phyloP scores from a whole-genome alignment of 2,888 invertebrate species.

The Drosophila mayaguana region DNA sequence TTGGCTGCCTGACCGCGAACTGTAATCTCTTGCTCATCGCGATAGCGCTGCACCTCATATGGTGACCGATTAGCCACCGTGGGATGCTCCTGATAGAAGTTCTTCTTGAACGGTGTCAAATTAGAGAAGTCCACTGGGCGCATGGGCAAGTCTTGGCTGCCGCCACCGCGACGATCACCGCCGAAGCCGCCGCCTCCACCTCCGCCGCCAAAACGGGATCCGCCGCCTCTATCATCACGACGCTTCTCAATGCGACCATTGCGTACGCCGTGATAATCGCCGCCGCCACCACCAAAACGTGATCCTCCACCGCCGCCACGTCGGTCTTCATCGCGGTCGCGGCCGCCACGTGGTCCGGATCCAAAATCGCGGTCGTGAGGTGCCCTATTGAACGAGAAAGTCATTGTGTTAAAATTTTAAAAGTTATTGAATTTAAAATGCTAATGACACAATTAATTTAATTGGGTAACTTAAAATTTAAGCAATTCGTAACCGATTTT shows the following conservation, averaged over 20 bases:
- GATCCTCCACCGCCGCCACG: constrained; percentile 71
- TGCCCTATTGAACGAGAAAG: constrained; percentile 69
- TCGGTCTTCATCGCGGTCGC: constrained; percentile 89
- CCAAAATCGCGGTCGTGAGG: constrained; percentile 84
- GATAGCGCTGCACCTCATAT: constrained; percentile 90
- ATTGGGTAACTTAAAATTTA: not conserved
- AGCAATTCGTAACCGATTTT: not conserved
- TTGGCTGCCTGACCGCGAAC: constrained; percentile 91
- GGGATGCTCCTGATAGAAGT: constrained; percentile 92
- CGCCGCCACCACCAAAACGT: constrained; percentile 87
- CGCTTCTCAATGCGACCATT: constrained; percentile 82
- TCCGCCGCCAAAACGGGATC: constrained; percentile 93
- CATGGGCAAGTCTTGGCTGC: constrained; percentile 92
- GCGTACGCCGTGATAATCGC: constrained; percentile 87
- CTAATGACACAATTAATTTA: not conserved
- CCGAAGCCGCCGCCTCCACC: constrained; percentile 87
- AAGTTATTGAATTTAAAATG: not conserved
- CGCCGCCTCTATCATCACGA: constrained; percentile 85
- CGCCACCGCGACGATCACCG: constrained; percentile 86
- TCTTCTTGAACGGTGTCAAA: constrained; percentile 91
- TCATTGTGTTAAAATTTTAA: not conserved
- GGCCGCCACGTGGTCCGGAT: constrained; percentile 86
- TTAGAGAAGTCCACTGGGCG: constrained; percentile 88
- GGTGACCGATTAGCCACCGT: constrained; percentile 88
- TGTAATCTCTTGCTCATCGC: constrained; percentile 90